Evolutionary conservation across 2,888 invertebrate genomes (phyloP), one percentile per base, ranked within the genome.

Genomic region (Gastrophysa polygoni): DNA sequence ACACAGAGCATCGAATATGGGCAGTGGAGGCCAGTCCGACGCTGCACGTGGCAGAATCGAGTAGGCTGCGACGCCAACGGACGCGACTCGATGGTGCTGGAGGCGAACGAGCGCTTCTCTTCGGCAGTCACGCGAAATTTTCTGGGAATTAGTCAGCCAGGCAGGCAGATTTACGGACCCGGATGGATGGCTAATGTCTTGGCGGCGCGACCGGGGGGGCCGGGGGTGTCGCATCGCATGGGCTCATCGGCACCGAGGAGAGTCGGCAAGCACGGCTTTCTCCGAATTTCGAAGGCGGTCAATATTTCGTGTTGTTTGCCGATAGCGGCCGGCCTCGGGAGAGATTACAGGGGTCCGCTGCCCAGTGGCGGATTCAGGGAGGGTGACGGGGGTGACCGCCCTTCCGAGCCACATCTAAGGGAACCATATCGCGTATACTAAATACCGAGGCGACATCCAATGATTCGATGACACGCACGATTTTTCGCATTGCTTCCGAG

Each of bases 141-240:
- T 69, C 73, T 70, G 67, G 69, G 72, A 72, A 72, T 72, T 71
- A 67, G 66, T 66, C 68, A 69, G 64, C 62, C 64, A 63, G 59
- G 61, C 68, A 61, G 62, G 61, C 68, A 61, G 62, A 63, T 63
- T 63, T 54, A 52, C 38, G 54, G 51, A 28, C 43, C 44, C 46
- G 58, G 52, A 43, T 46, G 29, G 56, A 38, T 32, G 29, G 29
- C 10, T 32, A 32, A 32, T 10, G 29, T 32, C 29, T 32, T 2
- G 8, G 10, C 10, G 29, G 29, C 29, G 29, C 1, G 29, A 10
- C 29, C 1, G 10, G 29, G 29, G 8, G 29, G 10, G 29, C 29
- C 5, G 29, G 29, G 29, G 29, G 29, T 32, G 29, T 10, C 29
- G 10, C 29, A 32, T 10, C 29, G 10, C 29, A 32, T 32, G 29